Conservation (phyloP, 1,140 invertebrate genomes). For the Drosophila malerkotliana region DNA sequence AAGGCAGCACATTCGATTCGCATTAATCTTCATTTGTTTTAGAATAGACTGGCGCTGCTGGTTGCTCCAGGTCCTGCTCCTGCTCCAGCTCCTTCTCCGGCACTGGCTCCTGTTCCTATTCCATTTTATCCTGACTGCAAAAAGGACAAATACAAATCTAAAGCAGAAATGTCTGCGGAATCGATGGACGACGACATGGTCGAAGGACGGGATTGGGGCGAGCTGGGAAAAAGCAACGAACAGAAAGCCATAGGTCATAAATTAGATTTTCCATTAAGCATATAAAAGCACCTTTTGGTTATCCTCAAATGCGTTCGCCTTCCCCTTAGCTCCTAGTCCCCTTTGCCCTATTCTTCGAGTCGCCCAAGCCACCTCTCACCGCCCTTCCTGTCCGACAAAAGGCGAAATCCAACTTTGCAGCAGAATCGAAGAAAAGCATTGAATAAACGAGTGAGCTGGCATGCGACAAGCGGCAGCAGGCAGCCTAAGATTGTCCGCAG, state of each 20-base stretch:
- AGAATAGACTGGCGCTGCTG: slow-evolving; percentile 72
- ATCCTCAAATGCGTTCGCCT: slow-evolving; percentile 77
- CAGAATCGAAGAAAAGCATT: slow-evolving; percentile 81
- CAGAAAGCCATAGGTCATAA: slow-evolving; percentile 82
- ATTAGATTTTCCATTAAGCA: slow-evolving; percentile 83
- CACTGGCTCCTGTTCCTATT: slow-evolving; percentile 11
- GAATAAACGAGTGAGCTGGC: slow-evolving; percentile 70
- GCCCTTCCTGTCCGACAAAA: slow-evolving; percentile 52
- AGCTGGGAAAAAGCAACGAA: slow-evolving; percentile 75
- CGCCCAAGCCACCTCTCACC: not conserved
- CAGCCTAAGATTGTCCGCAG: slow-evolving; percentile 70
- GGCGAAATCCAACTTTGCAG: slow-evolving; percentile 77
- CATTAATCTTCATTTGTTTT: slow-evolving; percentile 82
- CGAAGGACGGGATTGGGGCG: slow-evolving; percentile 19
- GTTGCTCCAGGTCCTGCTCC: slow-evolving; percentile 17
- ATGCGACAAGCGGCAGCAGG: slow-evolving; percentile 38
- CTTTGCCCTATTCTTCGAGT: not conserved
- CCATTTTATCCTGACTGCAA: slow-evolving; percentile 51
- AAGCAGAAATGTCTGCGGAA: slow-evolving; percentile 78
- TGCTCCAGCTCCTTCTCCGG: slow-evolving; percentile 2
- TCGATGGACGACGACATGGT: slow-evolving; percentile 56
- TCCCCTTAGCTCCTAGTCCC: not conserved
- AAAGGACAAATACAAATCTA: slow-evolving; percentile 81
- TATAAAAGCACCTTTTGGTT: slow-evolving; percentile 83
- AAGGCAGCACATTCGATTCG: slow-evolving; percentile 79